phyloP scores from a whole-genome alignment of 2,888 invertebrate genomes.

The Rhaphigaster nebulosa region DNA sequence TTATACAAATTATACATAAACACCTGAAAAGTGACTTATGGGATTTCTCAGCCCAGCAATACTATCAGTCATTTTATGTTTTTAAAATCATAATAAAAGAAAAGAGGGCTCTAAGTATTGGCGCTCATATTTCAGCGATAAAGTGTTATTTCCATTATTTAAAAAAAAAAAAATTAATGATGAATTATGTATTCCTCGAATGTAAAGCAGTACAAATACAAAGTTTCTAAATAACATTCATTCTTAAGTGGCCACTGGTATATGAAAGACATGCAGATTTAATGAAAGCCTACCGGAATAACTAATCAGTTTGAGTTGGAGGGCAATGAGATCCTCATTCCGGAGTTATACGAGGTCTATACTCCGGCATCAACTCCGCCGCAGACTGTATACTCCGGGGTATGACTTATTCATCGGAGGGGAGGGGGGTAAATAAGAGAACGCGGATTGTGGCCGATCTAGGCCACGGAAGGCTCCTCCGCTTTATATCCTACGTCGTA shows the following conservation, averaged over 20 bases:
- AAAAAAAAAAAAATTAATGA: too few relatives aligned
- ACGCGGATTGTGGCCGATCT: conserved; percentile 48
- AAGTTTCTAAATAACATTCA: not conserved
- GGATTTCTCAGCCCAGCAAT: too few relatives aligned
- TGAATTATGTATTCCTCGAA: too few relatives aligned
- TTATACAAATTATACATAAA: too few relatives aligned
- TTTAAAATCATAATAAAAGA: too few relatives aligned
- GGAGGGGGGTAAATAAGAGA: conserved; percentile 30
- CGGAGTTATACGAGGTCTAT: conserved; percentile 26
- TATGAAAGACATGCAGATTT: not conserved
- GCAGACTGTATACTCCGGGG: conserved; percentile 12
- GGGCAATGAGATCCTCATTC: conserved; percentile 21
- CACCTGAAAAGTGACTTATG: too few relatives aligned
- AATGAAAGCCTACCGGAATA: conserved; percentile 2
- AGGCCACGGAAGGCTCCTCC: conserved; percentile 47
- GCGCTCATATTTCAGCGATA: too few relatives aligned
- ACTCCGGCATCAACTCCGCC: not conserved
- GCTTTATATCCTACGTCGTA: conserved; percentile 62
- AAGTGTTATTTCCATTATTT: too few relatives aligned
- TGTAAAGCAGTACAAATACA: too few relatives aligned
- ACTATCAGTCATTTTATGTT: too few relatives aligned
- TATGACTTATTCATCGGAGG: conserved; percentile 41
- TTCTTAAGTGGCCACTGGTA: not conserved
- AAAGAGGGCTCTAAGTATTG: too few relatives aligned
- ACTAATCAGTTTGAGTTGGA: not conserved